phyloP scores from a whole-genome alignment of 2,888 invertebrate species.

The Aporophyla nigra region DNA sequence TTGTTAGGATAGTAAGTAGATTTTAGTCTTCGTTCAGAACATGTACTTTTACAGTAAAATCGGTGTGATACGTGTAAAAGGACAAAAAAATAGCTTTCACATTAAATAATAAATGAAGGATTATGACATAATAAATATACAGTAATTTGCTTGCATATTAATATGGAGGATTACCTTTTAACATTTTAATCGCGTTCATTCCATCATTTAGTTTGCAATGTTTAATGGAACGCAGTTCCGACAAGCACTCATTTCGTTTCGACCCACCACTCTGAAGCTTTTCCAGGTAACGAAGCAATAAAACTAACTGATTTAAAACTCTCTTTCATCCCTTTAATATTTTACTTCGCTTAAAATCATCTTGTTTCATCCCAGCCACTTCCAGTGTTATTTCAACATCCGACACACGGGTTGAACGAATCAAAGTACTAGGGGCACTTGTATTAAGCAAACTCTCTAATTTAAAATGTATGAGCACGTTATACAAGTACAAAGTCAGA shows the following conservation, averaged over 20 bases:
- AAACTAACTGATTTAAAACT: conserved; percentile 36
- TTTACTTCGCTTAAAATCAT: conserved; percentile 33
- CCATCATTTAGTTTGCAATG: neutral
- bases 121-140: neutral
- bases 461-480: conserved; percentile 75
- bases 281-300: conserved; percentile 5
- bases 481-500: conserved; percentile 69
- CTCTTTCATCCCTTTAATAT: conserved; percentile 18
- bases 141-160: neutral
- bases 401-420: conserved; percentile 61
- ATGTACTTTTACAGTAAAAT: neutral
- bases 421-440: conserved; percentile 63
- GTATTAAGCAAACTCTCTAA: conserved; percentile 74
- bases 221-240: conserved; percentile 25
- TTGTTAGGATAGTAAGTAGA: neutral
- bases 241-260: conserved; percentile 13
- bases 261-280: neutral
- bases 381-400: conserved; percentile 61
- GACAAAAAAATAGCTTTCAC: neutral
- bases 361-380: conserved; percentile 42
- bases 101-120: conserved; percentile 20
- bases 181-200: neutral
- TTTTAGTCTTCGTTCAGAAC: too few relatives aligned
- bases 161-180: neutral
- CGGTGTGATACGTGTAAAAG: neutral